Evolutionary conservation across 2,888 invertebrate genomes (phyloP).

Genomic region (Morpho deidamia): DNA sequence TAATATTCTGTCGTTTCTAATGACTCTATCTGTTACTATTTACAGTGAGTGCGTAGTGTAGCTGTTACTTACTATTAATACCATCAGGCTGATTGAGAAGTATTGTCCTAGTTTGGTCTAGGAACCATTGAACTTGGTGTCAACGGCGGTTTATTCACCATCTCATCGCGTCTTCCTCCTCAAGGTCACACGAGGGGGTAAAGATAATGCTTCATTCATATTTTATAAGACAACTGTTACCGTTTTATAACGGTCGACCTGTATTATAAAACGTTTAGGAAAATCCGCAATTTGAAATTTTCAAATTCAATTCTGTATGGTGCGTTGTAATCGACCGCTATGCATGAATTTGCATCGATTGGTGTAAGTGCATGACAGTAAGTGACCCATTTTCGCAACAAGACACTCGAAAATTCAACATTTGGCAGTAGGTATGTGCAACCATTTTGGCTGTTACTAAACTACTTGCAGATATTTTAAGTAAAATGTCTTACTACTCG

Average conservation of each 20-base stretch:
- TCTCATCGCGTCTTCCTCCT: constrained; percentile 38
- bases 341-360: constrained; percentile 53
- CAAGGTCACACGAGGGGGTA: constrained; percentile 64
- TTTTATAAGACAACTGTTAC: constrained; percentile 12
- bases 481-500: constrained; percentile 20
- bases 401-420: constrained; percentile 54
- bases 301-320: neutral
- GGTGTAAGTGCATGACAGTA: constrained; percentile 54
- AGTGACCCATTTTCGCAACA: constrained; percentile 70
- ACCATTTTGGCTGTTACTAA: constrained; percentile 44
- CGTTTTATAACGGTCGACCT: neutral
- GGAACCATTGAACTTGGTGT: constrained; percentile 42
- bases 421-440: constrained; percentile 55
- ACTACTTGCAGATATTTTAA: constrained; percentile 50
- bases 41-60: constrained; percentile 22
- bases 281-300: neutral
- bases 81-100: constrained; percentile 22
- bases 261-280: neutral
- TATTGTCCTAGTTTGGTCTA: constrained; percentile 31
- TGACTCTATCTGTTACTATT: constrained; percentile 10
- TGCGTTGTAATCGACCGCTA: constrained; percentile 1
- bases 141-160: constrained; percentile 39
- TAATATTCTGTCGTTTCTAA: constrained; percentile 14
- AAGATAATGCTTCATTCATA: constrained; percentile 41
- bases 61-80: constrained; percentile 8